Evolutionary conservation across 2,797 vertebrate genomes (phyloP).

Genomic region (Chiroxiphia lanceolata): DNA sequence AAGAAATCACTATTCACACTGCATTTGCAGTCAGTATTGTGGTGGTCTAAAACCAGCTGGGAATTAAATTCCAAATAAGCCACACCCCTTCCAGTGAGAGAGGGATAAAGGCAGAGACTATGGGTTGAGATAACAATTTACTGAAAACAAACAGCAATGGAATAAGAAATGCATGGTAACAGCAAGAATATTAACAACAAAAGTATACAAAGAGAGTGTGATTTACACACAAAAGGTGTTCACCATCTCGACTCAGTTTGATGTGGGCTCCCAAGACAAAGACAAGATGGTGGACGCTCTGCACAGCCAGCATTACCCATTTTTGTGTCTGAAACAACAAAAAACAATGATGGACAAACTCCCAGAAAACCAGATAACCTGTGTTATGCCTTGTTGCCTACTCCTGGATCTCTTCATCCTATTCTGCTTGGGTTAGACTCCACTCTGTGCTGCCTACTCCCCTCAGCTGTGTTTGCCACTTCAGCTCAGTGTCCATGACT

Average conservation of each 20-base stretch:
- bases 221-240: background rate
- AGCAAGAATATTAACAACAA: background rate
- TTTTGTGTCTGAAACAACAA: background rate
- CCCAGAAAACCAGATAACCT: background rate
- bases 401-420: background rate
- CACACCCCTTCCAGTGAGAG: background rate
- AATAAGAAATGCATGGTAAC: background rate
- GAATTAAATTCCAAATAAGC: background rate
- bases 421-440: background rate
- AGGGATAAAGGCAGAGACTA: background rate
- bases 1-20: background rate
- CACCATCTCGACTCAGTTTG: background rate
- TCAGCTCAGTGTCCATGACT: background rate
- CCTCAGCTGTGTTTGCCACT: background rate
- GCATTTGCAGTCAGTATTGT: background rate
- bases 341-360: background rate
- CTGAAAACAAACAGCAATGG: background rate
- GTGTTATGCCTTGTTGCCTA: background rate
- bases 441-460: background rate
- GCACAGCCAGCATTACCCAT: accelerated
- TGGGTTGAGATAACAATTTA: background rate
- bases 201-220: accelerated
- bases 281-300: background rate
- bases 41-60: background rate
- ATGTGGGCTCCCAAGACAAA: background rate